Percentiles rank a stretch among this genome's conserved stretches.
Conservation (phyloP, 2,888 invertebrate species). For the Drosophila mayaguana region DNA sequence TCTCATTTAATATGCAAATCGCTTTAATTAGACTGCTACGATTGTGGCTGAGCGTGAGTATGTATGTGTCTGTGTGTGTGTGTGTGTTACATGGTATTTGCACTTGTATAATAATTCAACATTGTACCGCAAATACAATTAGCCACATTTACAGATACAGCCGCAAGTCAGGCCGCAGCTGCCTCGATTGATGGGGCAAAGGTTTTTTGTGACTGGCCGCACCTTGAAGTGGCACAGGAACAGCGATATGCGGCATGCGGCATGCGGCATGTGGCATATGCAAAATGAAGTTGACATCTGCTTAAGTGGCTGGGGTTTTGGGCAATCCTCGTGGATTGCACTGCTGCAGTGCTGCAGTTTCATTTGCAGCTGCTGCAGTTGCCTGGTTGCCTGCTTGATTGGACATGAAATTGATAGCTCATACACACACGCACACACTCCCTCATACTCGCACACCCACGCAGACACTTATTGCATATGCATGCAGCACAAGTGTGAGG, state of each 20-base stretch:
- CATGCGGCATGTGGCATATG: conserved; percentile 62
- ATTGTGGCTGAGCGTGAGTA: conserved; percentile 10
- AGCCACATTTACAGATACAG: conserved; percentile 56
- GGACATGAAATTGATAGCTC: conserved; percentile 84
- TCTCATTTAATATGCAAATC: conserved; percentile 74
- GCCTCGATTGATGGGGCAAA: conserved; percentile 37
- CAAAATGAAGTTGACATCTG: conserved; percentile 82
- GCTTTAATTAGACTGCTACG: conserved; percentile 68
- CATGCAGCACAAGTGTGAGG: conserved; percentile 30
- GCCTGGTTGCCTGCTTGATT: conserved; percentile 77
- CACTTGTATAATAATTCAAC: conserved; percentile 64
- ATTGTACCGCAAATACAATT: conserved; percentile 74
- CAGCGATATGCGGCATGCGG: conserved; percentile 35
- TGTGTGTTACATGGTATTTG: conserved; percentile 18
- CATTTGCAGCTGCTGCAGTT: conserved; percentile 62
- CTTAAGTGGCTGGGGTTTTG: conserved; percentile 77
- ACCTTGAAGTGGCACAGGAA: conserved; percentile 48
- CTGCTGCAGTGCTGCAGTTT: conserved; percentile 48
- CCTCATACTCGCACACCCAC: conserved; percentile 13
- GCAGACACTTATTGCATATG: conserved; percentile 26
- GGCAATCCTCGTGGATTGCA: conserved; percentile 58
- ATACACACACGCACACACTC: conserved; percentile 22
- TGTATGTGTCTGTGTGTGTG: conserved; percentile 5
- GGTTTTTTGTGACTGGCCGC: conserved; percentile 20
- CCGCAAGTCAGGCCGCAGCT: conserved; percentile 64